Evolutionary conservation across 2,113 vertebrate species (phyloP), one percentile per base, ranked within the genome.

Genomic region (Oncorhynchus gorbuscha): DNA sequence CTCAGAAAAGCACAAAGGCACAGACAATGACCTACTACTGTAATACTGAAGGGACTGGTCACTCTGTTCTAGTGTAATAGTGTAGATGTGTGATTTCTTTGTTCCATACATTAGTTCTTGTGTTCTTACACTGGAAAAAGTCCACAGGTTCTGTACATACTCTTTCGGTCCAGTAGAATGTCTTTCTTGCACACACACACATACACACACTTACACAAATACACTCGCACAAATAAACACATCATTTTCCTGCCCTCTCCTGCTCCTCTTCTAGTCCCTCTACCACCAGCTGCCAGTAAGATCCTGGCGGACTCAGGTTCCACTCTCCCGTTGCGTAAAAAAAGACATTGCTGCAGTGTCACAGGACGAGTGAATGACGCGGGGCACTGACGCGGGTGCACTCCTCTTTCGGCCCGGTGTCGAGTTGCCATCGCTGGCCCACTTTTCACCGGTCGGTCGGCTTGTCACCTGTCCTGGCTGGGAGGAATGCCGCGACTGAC

Each of bases 271-370:
- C 83, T 85, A 69, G 79, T 86, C 82, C 84, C 76, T 76, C 81
- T 81, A 90, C 83, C 84, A 77, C 77, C 81, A 91, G 88, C 92
- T 92, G 86, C 88, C 87, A 85, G 73, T 13, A 76, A 85, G 79
- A 89, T 87, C 88, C 88, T 85, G 78, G 76, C 61, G 85, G 90
- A 90, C 82, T 93, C 92, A 88, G 86, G 90, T 92, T 93, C 91
- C 91, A 90, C 81, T 88, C 83, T 91, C 83, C 86, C 83, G 69
- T 89, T 89, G 91, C 87, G 83, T 91, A 91, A 91, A 93, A 92
- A 91, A 92, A 90, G 87, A 88, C 92, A 93, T 93, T 92, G 93
- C 92, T 93, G 85, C 81, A 82, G 92, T 93, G 92, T 92, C 92
- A 93, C 90, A 90, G 87, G 89, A 90, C 81, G 82, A 91, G 91